Base-by-base conservation (phyloP, 2,888 invertebrate species). In the Atrina japonica region DNA sequence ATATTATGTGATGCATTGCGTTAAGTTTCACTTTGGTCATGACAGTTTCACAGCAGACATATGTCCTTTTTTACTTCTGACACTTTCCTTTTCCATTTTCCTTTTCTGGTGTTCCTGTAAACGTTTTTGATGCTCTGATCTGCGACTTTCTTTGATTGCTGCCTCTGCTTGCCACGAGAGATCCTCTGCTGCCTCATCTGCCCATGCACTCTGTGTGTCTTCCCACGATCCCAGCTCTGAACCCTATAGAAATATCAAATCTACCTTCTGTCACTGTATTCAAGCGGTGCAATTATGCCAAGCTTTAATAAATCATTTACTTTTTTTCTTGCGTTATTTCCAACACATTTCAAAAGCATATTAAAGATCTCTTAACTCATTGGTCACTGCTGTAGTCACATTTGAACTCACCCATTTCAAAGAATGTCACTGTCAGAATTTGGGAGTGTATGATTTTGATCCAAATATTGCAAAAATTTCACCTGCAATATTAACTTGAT, bases 81-180 rank as follows among this genome's bases (percentile, higher is more conserved):
- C 72, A 23, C 73, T 73, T 25, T 88, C 87, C 43, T 82, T 77
- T 58, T 86, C 85, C 41, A 79, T 74, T 72, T 85, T 86, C 53
- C 78, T 81, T 16, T 78, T 73, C 70, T 86, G 86, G 21, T 86
- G 83, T 43, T 86, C 83, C 66, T 80, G 40, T n/a, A 78, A 76
- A 29, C 86, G 69, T 49, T 82, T 76, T 53, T 84, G 83, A 29
- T 88, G 72, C 50, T 88, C 88, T 0, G 72, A 70, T 53, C 77
- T 72, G 6, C 84, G 81, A 70, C 84, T 87, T 60, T 88, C 86
- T 66, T 75, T 80, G 35, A 88, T 80, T 2, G 87, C 84, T 41
- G 80, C 85, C 52, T 88, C 86, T 0, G 87, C 88, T 67, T 88
- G 80, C 83, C 85, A 85, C 3, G 86, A 83, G 9, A 88, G 70